Evolutionary conservation across 2,797 vertebrate species (phyloP).

Genomic region (Erithacus rubecula): DNA sequence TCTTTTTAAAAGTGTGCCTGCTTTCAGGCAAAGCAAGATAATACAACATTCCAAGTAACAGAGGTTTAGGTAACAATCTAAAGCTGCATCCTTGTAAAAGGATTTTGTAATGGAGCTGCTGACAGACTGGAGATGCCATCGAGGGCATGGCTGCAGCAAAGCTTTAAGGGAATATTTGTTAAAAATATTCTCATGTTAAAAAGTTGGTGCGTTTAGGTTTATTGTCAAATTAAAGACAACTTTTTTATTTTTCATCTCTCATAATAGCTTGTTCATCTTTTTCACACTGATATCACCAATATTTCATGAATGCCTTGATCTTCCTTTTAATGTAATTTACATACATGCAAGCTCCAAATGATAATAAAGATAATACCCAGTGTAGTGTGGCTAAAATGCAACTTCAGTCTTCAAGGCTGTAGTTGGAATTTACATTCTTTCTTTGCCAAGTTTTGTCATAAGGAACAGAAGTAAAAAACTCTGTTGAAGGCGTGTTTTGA

Average conservation of each 20-base stretch:
- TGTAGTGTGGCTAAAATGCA: neutral
- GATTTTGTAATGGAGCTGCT: neutral
- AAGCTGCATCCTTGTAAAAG: neutral
- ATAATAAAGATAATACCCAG: neutral
- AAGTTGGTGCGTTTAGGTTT: neutral
- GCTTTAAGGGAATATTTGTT: neutral
- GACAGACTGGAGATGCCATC: neutral
- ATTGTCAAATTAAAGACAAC: slow-evolving; percentile 1
- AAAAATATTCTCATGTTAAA: neutral
- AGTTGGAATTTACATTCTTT: neutral
- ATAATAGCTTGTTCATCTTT: slow-evolving; percentile 20
- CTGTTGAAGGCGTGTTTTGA: neutral
- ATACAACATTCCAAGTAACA: neutral
- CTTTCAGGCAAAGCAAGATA: neutral
- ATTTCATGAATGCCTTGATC: slow-evolving; percentile 6
- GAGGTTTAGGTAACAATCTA: neutral
- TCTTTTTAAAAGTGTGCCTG: neutral
- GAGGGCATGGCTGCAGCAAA: neutral
- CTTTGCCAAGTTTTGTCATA: neutral
- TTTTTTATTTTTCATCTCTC: slow-evolving; percentile 14
- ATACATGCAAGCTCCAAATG: neutral
- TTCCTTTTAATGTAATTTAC: slow-evolving; percentile 41
- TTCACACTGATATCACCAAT: slow-evolving; percentile 6
- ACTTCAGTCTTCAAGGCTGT: neutral
- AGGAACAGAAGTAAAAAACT: neutral